Evolutionary conservation across 2,888 invertebrate genomes (phyloP).

Genomic region (Sminthurinus aureus): DNA sequence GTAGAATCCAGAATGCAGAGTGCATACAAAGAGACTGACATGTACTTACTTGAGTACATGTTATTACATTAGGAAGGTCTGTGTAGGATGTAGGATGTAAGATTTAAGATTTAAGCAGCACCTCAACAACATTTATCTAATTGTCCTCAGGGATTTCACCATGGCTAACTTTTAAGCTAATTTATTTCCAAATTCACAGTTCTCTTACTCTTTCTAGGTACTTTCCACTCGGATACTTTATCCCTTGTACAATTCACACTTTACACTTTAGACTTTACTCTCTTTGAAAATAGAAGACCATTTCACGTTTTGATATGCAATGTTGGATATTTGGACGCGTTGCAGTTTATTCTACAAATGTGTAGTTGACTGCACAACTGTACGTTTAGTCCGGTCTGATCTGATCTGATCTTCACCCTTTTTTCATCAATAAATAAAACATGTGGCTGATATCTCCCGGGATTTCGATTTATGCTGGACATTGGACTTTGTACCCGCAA

Average conservation of each 20-base stretch:
- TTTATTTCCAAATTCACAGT: conserved; percentile 34
- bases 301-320: too few relatives aligned
- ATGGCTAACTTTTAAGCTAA: conserved; percentile 37
- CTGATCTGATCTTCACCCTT: too few relatives aligned
- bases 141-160: conserved; percentile 37
- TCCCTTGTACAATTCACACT: not conserved
- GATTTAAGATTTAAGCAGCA: conserved; percentile 8
- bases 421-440: too few relatives aligned
- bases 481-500: too few relatives aligned
- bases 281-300: not conserved
- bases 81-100: too few relatives aligned
- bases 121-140: conserved; percentile 42
- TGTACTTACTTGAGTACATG: not conserved
- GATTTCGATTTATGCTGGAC: too few relatives aligned
- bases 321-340: too few relatives aligned
- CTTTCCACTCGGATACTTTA: not conserved
- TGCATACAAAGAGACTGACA: not conserved
- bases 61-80: not conserved
- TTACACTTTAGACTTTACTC: not conserved
- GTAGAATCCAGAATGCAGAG: not conserved
- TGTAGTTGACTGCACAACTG: too few relatives aligned
- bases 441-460: too few relatives aligned
- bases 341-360: too few relatives aligned
- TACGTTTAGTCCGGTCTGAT: too few relatives aligned
- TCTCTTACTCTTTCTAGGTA: not conserved